A percentile compares a stretch with the other conserved stretches of the same genome.
phyloP scores from a whole-genome alignment of 2,888 invertebrate genomes.

The Nebria brevicollis region DNA sequence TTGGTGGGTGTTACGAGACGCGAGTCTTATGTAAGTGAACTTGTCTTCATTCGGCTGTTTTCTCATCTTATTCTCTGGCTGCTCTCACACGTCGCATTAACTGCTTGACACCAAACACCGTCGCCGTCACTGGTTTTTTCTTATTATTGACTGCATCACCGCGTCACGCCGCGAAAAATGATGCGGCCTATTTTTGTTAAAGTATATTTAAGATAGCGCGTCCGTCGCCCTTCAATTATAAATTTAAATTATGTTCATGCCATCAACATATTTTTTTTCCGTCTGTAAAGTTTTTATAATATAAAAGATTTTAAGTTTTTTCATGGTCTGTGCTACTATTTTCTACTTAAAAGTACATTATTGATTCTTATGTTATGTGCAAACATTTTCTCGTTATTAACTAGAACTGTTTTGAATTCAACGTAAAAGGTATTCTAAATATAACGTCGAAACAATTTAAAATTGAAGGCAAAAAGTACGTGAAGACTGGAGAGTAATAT shows the following conservation, averaged over 20 bases:
- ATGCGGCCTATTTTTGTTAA: background rate
- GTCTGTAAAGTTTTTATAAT: background rate
- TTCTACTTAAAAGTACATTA: background rate
- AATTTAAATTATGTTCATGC: background rate
- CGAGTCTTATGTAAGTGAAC: background rate
- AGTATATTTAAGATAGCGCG: background rate
- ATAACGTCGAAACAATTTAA: background rate
- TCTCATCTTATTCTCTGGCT: background rate
- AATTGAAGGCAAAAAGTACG: background rate
- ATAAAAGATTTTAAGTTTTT: background rate
- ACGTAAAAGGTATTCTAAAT: too few species aligned
- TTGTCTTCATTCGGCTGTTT: slow-evolving; percentile 1
- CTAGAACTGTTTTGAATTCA: too few species aligned
- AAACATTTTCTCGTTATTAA: background rate
- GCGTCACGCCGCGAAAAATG: background rate
- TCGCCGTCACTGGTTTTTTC: background rate
- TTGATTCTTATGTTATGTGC: background rate
- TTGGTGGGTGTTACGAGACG: background rate
- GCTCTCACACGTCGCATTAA: background rate
- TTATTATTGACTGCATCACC: background rate
- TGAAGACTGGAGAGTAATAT: background rate
- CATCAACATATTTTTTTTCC: background rate
- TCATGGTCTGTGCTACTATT: background rate
- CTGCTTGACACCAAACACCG: background rate
- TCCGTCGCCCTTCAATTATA: slow-evolving; percentile 1